Evolutionary conservation across 2,797 vertebrate genomes (phyloP).

Genomic region (Molossus molossus): DNA sequence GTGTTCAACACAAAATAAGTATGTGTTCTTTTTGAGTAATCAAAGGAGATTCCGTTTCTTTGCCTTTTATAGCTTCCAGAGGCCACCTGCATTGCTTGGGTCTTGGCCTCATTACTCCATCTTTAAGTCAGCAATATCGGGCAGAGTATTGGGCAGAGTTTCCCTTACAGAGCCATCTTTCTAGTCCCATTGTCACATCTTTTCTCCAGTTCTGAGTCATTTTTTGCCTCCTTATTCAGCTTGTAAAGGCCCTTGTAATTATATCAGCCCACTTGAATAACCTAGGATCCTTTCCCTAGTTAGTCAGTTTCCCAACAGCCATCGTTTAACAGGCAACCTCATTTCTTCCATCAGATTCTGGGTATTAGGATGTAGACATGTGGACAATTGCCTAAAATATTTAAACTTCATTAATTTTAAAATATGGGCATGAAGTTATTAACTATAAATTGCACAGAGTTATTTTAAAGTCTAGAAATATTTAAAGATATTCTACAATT

Average conservation of each 20-base stretch:
- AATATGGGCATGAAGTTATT: not conserved
- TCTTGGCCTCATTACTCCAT: not conserved
- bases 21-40: not conserved
- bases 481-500: not conserved
- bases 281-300: not conserved
- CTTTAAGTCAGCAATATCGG: not conserved
- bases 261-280: not conserved
- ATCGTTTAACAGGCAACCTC: not conserved
- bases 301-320: not conserved
- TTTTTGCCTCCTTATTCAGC: not conserved
- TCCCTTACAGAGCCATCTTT: not conserved
- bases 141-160: fast-evolving
- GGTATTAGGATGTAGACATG: not conserved
- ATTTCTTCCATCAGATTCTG: not conserved
- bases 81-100: not conserved
- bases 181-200: not conserved
- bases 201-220: not conserved
- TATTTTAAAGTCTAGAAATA: not conserved
- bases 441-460: not conserved
- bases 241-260: not conserved
- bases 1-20: not conserved
- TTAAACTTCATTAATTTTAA: not conserved
- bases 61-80: not conserved
- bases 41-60: not conserved
- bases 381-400: not conserved